Evolutionary conservation across 2,113 vertebrate genomes (phyloP).

Genomic region (Triplophysa tibetana): DNA sequence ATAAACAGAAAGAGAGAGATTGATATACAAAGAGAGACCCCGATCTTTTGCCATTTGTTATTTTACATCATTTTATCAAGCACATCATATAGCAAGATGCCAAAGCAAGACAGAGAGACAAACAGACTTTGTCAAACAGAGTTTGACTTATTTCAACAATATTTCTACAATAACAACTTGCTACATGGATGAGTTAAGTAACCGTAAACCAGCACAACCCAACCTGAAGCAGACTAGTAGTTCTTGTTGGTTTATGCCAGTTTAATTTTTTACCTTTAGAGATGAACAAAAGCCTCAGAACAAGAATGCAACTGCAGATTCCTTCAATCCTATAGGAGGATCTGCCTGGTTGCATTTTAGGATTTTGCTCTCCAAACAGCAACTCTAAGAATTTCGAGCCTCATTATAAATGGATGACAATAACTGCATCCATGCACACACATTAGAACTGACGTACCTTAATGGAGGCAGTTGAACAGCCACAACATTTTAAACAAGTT

Average conservation of each 20-base stretch:
- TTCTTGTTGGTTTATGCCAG: too few species aligned
- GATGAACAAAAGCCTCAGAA: neutral
- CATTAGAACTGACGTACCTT: constrained; percentile 57
- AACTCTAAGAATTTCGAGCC: constrained; percentile 63
- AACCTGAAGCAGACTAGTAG: too few species aligned
- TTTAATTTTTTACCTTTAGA: neutral
- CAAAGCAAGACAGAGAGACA: neutral
- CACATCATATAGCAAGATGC: neutral
- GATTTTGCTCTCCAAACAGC: neutral
- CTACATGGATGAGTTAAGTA: too few species aligned
- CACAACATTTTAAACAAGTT: constrained; percentile 54
- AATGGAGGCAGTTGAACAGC: constrained; percentile 59
- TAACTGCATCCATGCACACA: constrained; percentile 54
- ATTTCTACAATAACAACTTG: too few species aligned
- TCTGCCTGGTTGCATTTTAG: constrained; percentile 2
- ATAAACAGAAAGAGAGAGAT: constrained; percentile 9
- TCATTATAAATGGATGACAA: constrained; percentile 69
- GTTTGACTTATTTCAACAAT: neutral
- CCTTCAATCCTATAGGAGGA: neutral
- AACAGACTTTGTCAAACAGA: too few species aligned
- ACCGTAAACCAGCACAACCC: too few species aligned
- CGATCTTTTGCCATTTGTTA: constrained; percentile 35
- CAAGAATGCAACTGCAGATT: neutral
- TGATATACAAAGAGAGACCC: constrained; percentile 26
- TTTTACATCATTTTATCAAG: constrained; percentile 29